Conservation (phyloP, 1,140 invertebrate genomes). For the Cydia pomonella region DNA sequence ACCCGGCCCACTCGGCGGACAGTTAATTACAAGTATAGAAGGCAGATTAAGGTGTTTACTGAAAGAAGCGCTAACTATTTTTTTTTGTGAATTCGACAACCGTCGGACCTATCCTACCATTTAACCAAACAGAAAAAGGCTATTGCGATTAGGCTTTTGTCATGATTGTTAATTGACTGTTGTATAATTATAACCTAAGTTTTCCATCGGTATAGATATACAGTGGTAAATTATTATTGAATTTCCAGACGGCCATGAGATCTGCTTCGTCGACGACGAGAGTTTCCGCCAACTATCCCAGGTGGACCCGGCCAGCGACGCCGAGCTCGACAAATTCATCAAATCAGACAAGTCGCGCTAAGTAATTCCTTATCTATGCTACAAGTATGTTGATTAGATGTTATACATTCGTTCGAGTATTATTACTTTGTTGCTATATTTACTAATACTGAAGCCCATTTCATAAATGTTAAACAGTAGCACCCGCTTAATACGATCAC, state of each 20-base stretch:
- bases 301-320: conserved; percentile 91
- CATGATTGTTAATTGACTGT: background rate
- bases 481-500: too few relatives aligned
- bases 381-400: background rate
- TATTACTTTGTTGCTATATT: background rate
- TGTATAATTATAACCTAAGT: too few relatives aligned
- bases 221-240: background rate
- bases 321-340: conserved; percentile 90
- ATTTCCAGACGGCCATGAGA: conserved; percentile 93
- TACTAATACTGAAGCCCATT: background rate
- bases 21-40: too few relatives aligned
- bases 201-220: too few relatives aligned
- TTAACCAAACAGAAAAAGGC: too few relatives aligned
- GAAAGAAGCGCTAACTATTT: too few relatives aligned
- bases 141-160: too few relatives aligned
- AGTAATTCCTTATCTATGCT: conserved; percentile 13
- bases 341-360: conserved; percentile 83
- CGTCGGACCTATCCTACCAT: too few relatives aligned
- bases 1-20: too few relatives aligned
- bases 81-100: too few relatives aligned
- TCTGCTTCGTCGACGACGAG: conserved; percentile 99
- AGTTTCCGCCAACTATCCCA: conserved; percentile 94
- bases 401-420: background rate
- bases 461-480: background rate
- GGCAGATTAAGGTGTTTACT: too few relatives aligned